Evolutionary conservation across 2,888 invertebrate genomes (phyloP).

Genomic region (Tenthredo mesomela): DNA sequence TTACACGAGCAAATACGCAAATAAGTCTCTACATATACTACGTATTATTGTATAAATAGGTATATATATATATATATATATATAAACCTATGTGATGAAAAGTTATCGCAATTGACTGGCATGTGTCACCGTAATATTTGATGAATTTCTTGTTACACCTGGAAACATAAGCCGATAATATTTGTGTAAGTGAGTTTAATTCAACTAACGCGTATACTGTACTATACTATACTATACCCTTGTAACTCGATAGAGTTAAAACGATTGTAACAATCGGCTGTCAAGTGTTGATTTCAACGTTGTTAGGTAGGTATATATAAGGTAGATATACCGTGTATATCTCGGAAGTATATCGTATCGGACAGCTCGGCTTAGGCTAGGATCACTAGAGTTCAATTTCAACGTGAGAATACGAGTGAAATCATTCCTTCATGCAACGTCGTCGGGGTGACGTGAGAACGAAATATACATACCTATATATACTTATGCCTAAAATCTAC

Average conservation of each 20-base stretch:
- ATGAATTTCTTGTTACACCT: conserved; percentile 4
- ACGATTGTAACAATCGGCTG: conserved; percentile 5
- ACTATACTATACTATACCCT: no score
- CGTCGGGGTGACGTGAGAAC: background rate
- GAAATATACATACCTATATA: background rate
- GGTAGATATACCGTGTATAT: background rate
- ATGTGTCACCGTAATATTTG: background rate
- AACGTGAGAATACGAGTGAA: conserved; percentile 10
- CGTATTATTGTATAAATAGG: background rate
- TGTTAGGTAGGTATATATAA: background rate
- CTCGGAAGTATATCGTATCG: conserved; percentile 16
- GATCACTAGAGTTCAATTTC: conserved; percentile 13
- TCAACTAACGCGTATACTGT: background rate
- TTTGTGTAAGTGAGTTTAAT: background rate
- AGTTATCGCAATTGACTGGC: background rate
- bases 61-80: background rate
- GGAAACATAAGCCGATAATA: background rate
- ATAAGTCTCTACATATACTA: background rate
- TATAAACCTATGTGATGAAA: background rate
- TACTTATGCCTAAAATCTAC: background rate
- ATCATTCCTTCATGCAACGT: background rate
- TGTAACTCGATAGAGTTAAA: conserved; percentile 34
- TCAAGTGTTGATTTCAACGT: conserved; percentile 37
- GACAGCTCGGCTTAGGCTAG: background rate
- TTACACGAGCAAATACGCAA: conserved; percentile 23